A percentile compares a stretch with the other conserved stretches of the same genome.
phyloP scores from a whole-genome alignment of 1,140 invertebrate genomes.

The Drosophila athabasca region DNA sequence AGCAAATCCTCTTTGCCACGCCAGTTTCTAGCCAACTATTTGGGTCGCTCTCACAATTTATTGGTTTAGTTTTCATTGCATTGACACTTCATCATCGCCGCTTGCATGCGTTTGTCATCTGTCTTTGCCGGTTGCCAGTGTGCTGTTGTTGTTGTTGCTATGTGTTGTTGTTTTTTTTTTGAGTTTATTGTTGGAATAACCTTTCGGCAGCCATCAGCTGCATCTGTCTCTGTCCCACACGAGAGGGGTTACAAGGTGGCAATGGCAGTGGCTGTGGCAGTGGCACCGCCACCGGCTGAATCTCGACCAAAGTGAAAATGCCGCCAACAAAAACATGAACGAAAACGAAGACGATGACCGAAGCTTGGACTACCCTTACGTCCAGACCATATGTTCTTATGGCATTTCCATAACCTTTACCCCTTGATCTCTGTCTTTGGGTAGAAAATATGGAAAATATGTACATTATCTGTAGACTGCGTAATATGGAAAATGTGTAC shows the following conservation, averaged over 20 bases:
- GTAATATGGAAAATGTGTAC: too few species aligned
- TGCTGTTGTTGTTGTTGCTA: conserved; percentile 17
- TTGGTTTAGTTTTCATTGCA: conserved; percentile 84
- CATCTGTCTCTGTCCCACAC: conserved; percentile 49
- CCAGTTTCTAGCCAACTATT: conserved; percentile 82
- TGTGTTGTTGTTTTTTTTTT: conserved; percentile 7
- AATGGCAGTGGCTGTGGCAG: conserved; percentile 43
- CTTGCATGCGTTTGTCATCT: conserved; percentile 78
- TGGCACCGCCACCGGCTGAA: neutral
- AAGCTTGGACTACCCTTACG: too few species aligned
- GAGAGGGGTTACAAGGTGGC: conserved; percentile 63
- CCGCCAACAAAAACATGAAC: conserved; percentile 25
- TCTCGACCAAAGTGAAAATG: conserved; percentile 52
- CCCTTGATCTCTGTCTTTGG: neutral
- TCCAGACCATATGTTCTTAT: too few species aligned
- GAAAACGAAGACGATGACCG: too few species aligned
- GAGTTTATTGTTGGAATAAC: conserved; percentile 20
- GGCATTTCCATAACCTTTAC: too few species aligned
- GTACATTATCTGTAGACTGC: too few species aligned
- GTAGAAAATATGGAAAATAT: too few species aligned
- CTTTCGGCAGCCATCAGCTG: conserved; percentile 51
- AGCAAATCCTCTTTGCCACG: conserved; percentile 69
- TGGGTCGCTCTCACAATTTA: conserved; percentile 84
- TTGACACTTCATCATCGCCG: conserved; percentile 83
- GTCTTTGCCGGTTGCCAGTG: conserved; percentile 32